Evolutionary conservation across 2,888 invertebrate species (phyloP).

Genomic region (Pantelozetes paolii): DNA sequence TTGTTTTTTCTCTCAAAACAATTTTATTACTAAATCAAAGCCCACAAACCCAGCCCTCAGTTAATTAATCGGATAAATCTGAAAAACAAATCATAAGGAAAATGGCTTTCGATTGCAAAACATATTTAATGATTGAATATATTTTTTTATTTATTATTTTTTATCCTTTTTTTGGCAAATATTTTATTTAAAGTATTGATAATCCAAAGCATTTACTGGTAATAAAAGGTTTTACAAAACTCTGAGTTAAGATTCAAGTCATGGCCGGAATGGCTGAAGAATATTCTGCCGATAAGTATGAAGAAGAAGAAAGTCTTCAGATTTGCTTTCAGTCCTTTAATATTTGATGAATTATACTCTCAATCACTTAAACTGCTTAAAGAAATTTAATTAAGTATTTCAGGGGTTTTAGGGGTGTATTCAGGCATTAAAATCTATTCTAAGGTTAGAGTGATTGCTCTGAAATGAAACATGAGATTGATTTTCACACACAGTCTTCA

Average conservation of each 20-base stretch:
- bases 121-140: not conserved
- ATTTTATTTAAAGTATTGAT: not conserved
- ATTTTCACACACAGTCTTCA: too few relatives aligned
- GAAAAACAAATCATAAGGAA: not conserved
- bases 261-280: not conserved
- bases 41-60: constrained; percentile 2
- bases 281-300: too few relatives aligned
- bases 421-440: not conserved
- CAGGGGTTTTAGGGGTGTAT: too few relatives aligned
- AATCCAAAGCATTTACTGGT: not conserved
- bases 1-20: not conserved
- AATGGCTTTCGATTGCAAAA: not conserved
- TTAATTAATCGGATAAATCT: not conserved
- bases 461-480: too few relatives aligned
- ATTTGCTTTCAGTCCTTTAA: too few relatives aligned
- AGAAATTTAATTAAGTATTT: too few relatives aligned
- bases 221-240: not conserved
- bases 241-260: not conserved
- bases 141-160: not conserved
- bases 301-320: too few relatives aligned
- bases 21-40: not conserved
- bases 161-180: not conserved
- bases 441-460: not conserved
- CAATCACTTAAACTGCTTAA: too few relatives aligned
- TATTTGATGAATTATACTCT: too few relatives aligned